A percentile compares a stretch with the other conserved stretches of the same genome.
Conservation (phyloP, 2,888 invertebrate species). For the Lamproptera curius region DNA sequence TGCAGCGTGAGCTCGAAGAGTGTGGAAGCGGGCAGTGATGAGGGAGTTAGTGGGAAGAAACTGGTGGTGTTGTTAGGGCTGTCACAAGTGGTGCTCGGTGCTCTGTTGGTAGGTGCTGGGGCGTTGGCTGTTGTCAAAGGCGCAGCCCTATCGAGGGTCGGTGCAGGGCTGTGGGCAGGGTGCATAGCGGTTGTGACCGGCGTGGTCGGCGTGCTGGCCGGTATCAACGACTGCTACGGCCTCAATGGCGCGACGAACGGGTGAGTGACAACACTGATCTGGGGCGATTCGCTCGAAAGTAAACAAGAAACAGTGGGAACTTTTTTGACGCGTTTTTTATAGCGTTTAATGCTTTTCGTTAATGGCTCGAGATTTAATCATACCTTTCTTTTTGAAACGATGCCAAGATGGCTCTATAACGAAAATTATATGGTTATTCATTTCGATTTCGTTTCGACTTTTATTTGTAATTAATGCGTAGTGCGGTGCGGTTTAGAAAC, state of each 20-base stretch:
- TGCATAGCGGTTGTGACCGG: conserved; percentile 81
- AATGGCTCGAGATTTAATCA: no score
- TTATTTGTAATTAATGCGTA: no score
- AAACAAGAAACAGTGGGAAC: no score
- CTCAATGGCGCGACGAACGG: conserved; percentile 47
- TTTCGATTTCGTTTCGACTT: no score
- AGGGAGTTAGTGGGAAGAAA: conserved; percentile 33
- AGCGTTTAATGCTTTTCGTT: no score
- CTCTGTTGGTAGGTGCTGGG: conserved; percentile 80
- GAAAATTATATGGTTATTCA: no score
- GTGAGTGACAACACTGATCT: conserved; percentile 38
- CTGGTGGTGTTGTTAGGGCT: conserved; percentile 76
- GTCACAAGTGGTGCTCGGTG: conserved; percentile 80
- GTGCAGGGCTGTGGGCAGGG: conserved; percentile 84
- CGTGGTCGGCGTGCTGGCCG: conserved; percentile 79
- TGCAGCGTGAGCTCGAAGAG: conserved; percentile 63
- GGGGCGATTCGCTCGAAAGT: no score
- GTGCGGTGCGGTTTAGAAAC: no score
- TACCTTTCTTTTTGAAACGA: no score
- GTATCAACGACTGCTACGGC: conserved; percentile 77
- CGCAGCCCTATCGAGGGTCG: conserved; percentile 76
- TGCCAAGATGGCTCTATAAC: no score
- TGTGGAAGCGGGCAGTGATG: conserved; percentile 59
- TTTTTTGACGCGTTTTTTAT: no score
- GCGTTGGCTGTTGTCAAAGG: conserved; percentile 81